Evolutionary conservation across 53 echinoderm and acorn worm genomes (phyloP), one percentile per base, ranked within the genome.

Genomic region (Luidia sarsii): DNA sequence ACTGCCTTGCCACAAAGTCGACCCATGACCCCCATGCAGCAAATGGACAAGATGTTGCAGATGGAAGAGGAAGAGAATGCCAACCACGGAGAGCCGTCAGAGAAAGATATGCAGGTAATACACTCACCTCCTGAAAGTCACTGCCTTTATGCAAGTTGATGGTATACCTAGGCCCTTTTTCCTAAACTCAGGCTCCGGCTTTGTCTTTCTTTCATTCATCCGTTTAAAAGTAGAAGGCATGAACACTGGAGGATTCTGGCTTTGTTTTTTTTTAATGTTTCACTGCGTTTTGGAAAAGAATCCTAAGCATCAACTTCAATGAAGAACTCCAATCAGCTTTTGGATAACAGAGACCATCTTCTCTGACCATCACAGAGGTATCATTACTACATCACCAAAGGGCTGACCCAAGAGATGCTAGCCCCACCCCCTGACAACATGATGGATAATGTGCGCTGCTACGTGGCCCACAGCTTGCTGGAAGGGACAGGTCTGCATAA

Each of bases 1-100:
- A 41, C 71, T 16, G 68, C 51, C 2, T 57, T 89, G 21, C 87
- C 87, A 32, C 79, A 57, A 11, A 84, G 88, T 27, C 87, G 95
- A 92, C 96, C 96, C 29, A 93, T 96, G 92, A 93, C 96, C 77
- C 96, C 96, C 2, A 86, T 87, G 73, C 80, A 96, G 48, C 96
- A 96, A 75, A 77, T 96, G 86, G 43, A 71, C 48, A 71, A 88
- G 46, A 96, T 96, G 62, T 73, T 83, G 35, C 73, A 75, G 18
- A 57, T 71, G 34, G 90, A 96, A 48, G 77, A 72, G 14, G 70
- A 61, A 6, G 93, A 91, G 57, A 84, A 96, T 66, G 86, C 86
- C 13, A 68, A 80, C 36, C 65, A 88, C 35, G 96, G 90, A 34
- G 90, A 93, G 25, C 93, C 96, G 30, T 90, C 90, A 10, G 89